Conservation (phyloP, 2,888 invertebrate species). For the Muschampia plurimacula region DNA sequence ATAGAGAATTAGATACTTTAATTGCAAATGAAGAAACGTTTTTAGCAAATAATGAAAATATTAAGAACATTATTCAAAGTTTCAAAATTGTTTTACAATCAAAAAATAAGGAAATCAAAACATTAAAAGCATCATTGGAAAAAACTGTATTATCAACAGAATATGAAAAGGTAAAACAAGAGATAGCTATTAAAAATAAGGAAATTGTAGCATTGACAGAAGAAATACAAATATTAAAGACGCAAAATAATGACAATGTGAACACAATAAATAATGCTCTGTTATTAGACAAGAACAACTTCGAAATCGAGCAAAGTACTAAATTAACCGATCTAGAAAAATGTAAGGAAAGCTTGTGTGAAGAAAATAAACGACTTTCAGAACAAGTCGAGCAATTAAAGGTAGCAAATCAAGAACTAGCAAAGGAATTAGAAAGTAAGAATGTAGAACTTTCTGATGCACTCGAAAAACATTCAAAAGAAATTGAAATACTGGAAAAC, state of each 20-base stretch:
- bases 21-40: conserved; percentile 69
- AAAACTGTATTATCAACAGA: conserved; percentile 39
- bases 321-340: conserved; percentile 51
- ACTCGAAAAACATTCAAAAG: conserved; percentile 45
- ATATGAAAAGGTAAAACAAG: conserved; percentile 32
- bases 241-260: conserved; percentile 53
- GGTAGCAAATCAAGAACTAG: conserved; percentile 15
- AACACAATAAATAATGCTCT: conserved; percentile 56
- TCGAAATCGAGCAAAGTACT: conserved; percentile 51
- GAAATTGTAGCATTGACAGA: conserved; percentile 53
- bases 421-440: conserved; percentile 46
- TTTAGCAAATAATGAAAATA: conserved; percentile 73
- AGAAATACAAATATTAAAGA: conserved; percentile 53
- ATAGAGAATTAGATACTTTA: conserved; percentile 62
- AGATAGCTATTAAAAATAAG: conserved; percentile 51
- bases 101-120: conserved; percentile 63
- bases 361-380: conserved; percentile 42
- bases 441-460: conserved; percentile 52
- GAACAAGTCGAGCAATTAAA: conserved; percentile 38
- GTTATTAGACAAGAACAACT: conserved; percentile 52
- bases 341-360: conserved; percentile 49
- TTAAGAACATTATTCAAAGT: conserved; percentile 68
- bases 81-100: conserved; percentile 61
- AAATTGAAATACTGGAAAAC: conserved; percentile 54
- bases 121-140: conserved; percentile 54